These are phyloP conservation scores for Pherbina coryleti DNA, from an alignment of 2,888 invertebrate genomes.

Conservation along the genomic window DNA sequence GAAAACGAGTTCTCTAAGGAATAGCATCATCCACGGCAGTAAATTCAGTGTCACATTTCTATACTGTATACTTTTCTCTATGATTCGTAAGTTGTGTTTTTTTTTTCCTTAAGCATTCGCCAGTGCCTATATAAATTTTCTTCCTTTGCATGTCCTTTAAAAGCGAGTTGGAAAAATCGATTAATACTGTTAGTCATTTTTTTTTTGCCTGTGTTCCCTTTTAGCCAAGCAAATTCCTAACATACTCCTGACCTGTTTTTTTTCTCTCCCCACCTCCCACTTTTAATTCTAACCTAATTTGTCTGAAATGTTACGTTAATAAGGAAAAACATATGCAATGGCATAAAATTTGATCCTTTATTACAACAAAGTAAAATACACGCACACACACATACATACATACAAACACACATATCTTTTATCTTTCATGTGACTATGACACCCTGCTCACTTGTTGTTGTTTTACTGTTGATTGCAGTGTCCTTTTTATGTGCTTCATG, in stretches of 20 bases:
- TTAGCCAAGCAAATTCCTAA: background rate
- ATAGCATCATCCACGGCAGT: background rate
- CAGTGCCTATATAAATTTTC: background rate
- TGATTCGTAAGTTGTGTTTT: constrained; percentile 48
- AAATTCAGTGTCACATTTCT: constrained; percentile 35
- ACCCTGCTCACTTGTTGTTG: constrained; percentile 12
- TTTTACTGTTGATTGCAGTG: constrained; percentile 49
- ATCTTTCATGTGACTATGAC: background rate
- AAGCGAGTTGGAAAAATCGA: constrained; percentile 29
- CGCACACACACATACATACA: background rate
- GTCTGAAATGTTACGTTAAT: background rate
- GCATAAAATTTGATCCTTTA: too few species aligned
- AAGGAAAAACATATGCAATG: too few species aligned
- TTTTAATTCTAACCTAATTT: background rate
- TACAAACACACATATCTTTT: background rate
- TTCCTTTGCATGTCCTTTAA: background rate
- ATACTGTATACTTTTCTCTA: constrained; percentile 47
- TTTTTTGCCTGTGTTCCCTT: background rate
- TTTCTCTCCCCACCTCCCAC: background rate
- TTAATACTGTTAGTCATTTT: constrained; percentile 20
- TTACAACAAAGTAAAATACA: too few species aligned
- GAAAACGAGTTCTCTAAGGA: constrained; percentile 31
- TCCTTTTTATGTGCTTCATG: constrained; percentile 49
- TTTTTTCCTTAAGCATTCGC: background rate
- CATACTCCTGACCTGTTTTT: background rate